These are phyloP conservation scores for Tetrao urogallus DNA, from an alignment of 2,113 vertebrate genomes.

Conservation along the genomic window DNA sequence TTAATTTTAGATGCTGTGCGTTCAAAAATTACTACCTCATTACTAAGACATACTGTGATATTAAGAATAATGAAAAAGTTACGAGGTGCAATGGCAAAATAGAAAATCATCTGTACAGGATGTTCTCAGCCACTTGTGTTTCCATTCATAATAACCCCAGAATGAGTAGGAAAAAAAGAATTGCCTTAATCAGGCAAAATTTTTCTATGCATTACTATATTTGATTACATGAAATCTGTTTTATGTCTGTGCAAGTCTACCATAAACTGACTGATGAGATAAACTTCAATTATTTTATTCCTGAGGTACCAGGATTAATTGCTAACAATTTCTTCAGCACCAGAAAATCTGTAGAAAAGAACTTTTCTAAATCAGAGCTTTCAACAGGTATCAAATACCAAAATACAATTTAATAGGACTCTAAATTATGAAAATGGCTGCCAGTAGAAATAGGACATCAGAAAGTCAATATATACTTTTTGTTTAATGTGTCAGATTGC, in stretches of 20 bases:
- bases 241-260: neutral
- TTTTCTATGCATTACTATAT: neutral
- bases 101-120: neutral
- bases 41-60: neutral
- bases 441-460: neutral
- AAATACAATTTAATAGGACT: neutral
- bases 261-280: neutral
- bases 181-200: neutral
- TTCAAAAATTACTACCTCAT: neutral
- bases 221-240: neutral
- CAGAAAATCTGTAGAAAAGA: neutral
- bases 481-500: neutral
- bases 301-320: neutral
- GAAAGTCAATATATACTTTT: neutral
- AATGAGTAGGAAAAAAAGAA: neutral
- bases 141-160: neutral
- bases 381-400: neutral
- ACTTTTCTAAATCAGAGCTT: neutral
- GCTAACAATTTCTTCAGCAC: neutral
- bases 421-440: neutral
- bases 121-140: neutral
- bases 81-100: neutral
- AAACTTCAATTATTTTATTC: neutral
- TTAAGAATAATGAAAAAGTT: neutral
- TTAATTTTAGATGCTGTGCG: neutral